Percentiles rank a stretch among this genome's conserved stretches.
These are phyloP conservation scores for Mamestra brassicae DNA, from an alignment of 2,888 invertebrate genomes.

Conservation along the genomic window DNA sequence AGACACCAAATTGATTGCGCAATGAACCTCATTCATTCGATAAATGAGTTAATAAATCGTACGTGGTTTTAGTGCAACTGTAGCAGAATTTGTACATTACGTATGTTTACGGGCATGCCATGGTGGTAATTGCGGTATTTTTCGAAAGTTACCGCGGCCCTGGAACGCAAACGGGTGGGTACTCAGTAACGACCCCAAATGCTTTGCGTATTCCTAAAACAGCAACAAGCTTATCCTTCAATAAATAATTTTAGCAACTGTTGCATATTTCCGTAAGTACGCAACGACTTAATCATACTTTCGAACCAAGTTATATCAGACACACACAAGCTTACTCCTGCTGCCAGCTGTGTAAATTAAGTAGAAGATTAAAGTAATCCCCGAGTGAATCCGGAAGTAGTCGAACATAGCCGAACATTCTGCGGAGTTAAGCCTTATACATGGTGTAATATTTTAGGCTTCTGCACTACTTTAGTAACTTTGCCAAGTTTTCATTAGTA, in stretches of 20 bases:
- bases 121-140: no score
- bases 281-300: background rate
- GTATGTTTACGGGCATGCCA: background rate
- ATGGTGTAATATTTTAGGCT: constrained; percentile 38
- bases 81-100: constrained; percentile 1
- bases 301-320: constrained; percentile 5
- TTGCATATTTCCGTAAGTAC: background rate
- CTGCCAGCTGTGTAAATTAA: constrained; percentile 14
- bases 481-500: constrained; percentile 24
- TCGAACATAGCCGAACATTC: constrained; percentile 25
- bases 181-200: no score
- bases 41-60: constrained; percentile 26
- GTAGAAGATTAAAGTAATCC: constrained; percentile 36
- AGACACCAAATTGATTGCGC: constrained; percentile 56
- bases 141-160: no score
- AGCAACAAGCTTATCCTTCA: no score
- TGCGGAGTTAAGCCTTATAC: constrained; percentile 17
- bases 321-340: background rate
- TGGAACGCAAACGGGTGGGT: no score
- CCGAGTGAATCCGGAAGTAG: constrained; percentile 28
- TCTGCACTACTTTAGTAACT: constrained; percentile 15
- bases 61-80: constrained; percentile 12
- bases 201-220: no score
- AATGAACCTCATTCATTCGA: constrained; percentile 52
- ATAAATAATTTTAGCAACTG: background rate